Percentiles rank a stretch among this genome's conserved stretches.
These are phyloP conservation scores for Equus przewalskii DNA, from an alignment of 2,113 vertebrate species.

Conservation along the genomic window DNA sequence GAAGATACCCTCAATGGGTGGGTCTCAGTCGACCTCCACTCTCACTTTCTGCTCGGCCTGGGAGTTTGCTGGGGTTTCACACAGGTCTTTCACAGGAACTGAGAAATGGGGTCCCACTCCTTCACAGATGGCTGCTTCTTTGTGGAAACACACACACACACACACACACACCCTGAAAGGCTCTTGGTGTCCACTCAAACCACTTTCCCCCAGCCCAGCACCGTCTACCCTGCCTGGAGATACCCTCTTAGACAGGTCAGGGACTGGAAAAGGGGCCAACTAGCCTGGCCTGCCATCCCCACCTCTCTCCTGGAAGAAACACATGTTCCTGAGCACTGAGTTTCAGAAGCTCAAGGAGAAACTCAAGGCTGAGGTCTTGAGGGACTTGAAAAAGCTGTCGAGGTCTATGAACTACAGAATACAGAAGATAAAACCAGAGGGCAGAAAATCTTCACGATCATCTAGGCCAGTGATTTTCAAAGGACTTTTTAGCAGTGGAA, in stretches of 20 bases:
- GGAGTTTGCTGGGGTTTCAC: background rate
- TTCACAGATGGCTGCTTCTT: background rate
- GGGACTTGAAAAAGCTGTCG: background rate
- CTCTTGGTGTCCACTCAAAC: background rate
- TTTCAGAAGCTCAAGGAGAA: background rate
- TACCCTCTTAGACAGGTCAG: background rate
- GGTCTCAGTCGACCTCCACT: background rate
- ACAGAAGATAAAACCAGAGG: background rate
- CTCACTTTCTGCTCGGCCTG: background rate
- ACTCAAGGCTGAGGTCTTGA: background rate
- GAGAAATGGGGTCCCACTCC: background rate
- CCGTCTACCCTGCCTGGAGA: background rate
- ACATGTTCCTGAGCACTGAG: background rate
- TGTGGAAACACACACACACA: background rate
- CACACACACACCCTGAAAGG: background rate
- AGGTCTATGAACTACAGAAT: background rate
- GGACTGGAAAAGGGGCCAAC: background rate
- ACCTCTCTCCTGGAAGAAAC: background rate
- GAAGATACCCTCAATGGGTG: background rate
- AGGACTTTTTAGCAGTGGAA: background rate
- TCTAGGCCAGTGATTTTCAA: background rate
- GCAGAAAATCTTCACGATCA: background rate
- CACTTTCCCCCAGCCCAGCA: background rate
- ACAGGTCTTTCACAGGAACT: background rate
- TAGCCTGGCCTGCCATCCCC: background rate